phyloP scores from a whole-genome alignment of 2,113 vertebrate species.

The Triplophysa dalaica region DNA sequence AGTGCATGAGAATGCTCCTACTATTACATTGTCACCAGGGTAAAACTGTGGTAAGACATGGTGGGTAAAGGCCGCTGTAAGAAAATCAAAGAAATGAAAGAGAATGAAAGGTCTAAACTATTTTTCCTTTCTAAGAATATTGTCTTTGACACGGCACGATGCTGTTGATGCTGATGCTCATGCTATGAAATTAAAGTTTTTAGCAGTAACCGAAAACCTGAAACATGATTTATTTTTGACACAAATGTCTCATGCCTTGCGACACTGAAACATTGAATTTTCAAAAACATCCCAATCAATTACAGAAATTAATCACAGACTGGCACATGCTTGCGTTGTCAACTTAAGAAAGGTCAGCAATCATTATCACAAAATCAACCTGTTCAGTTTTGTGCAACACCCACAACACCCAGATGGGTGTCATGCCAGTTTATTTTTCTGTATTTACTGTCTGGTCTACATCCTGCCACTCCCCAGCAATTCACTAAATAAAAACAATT shows the following conservation, averaged over 20 bases:
- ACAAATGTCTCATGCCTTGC: not conserved
- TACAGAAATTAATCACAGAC: conserved; percentile 6
- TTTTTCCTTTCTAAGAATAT: too few relatives aligned
- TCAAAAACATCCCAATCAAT: not conserved
- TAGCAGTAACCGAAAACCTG: not conserved
- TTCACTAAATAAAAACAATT: too few relatives aligned
- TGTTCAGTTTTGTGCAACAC: too few relatives aligned
- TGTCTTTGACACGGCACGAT: too few relatives aligned
- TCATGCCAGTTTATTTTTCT: too few relatives aligned
- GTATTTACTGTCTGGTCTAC: too few relatives aligned
- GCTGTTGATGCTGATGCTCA: too few relatives aligned
- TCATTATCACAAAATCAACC: too few relatives aligned
- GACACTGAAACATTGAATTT: conserved; percentile 20
- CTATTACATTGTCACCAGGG: not conserved
- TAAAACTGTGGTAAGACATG: not conserved
- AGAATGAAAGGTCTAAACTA: not conserved
- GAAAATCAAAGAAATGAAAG: not conserved
- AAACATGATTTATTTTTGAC: conserved; percentile 6
- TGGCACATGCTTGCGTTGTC: not conserved
- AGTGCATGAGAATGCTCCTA: conserved; percentile 13
- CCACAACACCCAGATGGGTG: too few relatives aligned
- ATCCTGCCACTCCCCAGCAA: too few relatives aligned
- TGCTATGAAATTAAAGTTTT: too few relatives aligned
- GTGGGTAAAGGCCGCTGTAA: not conserved
- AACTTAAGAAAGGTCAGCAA: not conserved